These are phyloP conservation scores for Heteractis magnifica DNA, from an alignment of 92 coral and sea anemone genomes.

Conservation along the genomic window DNA sequence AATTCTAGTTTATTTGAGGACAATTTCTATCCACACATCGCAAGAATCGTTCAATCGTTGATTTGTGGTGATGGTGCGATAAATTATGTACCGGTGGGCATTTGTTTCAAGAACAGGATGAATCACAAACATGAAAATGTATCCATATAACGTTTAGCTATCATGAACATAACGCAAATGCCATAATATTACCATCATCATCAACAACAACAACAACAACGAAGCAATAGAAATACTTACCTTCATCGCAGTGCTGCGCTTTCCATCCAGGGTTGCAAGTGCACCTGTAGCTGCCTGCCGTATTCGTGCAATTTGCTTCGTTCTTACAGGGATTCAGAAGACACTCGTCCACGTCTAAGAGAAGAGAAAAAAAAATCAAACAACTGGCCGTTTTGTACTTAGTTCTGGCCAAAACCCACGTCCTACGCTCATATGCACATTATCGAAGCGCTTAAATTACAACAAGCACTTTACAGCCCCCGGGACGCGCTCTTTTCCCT, in stretches of 20 bases:
- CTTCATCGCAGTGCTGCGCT: slow-evolving; percentile 44
- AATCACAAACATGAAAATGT: too few relatives aligned
- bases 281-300: slow-evolving; percentile 36
- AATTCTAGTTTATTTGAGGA: slow-evolving; percentile 1
- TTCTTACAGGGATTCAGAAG: slow-evolving; percentile 38
- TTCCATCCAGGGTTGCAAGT: slow-evolving; percentile 36
- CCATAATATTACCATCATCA: background rate
- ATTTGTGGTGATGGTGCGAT: background rate
- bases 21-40: background rate
- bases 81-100: background rate
- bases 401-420: background rate
- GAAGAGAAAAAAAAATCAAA: too few relatives aligned
- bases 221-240: background rate
- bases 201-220: background rate
- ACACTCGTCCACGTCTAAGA: slow-evolving; percentile 38
- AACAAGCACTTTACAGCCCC: background rate
- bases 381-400: background rate
- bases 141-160: background rate
- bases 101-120: background rate
- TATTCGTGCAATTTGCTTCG: slow-evolving; percentile 35
- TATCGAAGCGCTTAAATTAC: too few relatives aligned
- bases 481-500: too few relatives aligned
- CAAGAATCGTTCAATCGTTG: slow-evolving; percentile 7
- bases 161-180: slow-evolving; percentile 7
- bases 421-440: background rate